phyloP scores from a whole-genome alignment of 2,113 vertebrate species.

The Tor tambroides region DNA sequence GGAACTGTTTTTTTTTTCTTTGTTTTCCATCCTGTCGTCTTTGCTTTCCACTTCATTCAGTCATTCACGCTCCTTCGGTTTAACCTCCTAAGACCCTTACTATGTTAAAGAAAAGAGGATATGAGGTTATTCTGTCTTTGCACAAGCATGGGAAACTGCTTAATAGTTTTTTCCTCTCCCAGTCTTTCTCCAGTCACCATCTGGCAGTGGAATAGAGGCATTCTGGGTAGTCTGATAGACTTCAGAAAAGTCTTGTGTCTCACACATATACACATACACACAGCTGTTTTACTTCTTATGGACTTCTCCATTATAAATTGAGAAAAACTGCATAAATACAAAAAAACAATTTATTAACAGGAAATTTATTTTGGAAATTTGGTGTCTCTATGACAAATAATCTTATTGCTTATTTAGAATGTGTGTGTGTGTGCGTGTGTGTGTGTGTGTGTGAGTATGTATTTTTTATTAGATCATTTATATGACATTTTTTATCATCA shows the following conservation, averaged over 20 bases:
- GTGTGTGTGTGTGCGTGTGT: no score
- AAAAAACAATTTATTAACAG: not conserved
- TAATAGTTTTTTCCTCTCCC: slow-evolving; percentile 9
- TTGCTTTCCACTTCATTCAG: slow-evolving; percentile 27
- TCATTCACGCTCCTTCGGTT: not conserved
- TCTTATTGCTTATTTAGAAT: no score
- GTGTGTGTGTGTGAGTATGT: no score
- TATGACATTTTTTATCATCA: no score
- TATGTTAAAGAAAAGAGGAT: slow-evolving; percentile 33
- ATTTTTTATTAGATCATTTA: no score
- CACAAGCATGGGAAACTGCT: not conserved
- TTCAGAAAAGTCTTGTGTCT: not conserved
- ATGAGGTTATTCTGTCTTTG: slow-evolving; percentile 11
- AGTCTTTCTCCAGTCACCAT: slow-evolving; percentile 9
- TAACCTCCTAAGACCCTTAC: slow-evolving; percentile 14
- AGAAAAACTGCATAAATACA: not conserved
- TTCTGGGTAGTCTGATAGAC: slow-evolving; percentile 6
- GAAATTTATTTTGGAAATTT: not conserved
- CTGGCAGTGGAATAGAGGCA: slow-evolving; percentile 7
- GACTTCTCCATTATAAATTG: not conserved
- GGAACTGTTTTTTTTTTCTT: not conserved
- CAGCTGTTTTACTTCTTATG: not conserved
- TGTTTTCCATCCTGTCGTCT: not conserved
- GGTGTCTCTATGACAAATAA: no score
- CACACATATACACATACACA: not conserved